Base-by-base conservation (phyloP, 2,888 invertebrate species). In the Oxycera nigricornis region DNA sequence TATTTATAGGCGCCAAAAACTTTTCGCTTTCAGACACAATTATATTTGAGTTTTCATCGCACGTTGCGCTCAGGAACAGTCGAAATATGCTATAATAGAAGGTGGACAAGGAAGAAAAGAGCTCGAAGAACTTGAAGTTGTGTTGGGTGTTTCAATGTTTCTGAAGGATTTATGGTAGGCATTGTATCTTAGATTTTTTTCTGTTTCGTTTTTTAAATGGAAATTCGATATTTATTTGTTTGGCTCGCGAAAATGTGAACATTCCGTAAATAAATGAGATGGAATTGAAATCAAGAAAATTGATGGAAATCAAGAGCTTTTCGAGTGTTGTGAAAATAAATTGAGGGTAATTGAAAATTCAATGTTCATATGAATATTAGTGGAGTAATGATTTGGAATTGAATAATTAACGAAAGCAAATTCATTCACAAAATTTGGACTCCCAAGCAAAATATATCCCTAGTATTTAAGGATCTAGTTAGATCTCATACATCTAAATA, bases 31-130 rank as follows among this genome's bases (percentile, higher is more conserved):
- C 70, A 70, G 31, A 70, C 31, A 70, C 70, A 70, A 70, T 70
- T 70, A 70, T 70, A 70, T 70, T 65, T 41, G 65, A 65, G 65
- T 65, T 65, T 65, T 65, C 65, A 65, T 65, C 65, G 65, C 65
- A 65, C 65, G 39, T 65, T 41, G 65, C 41, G 24, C 41, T 65
- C 65, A 65, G n/a, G 35, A 65, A 41, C 46, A 46, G 11, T 46
- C 46, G 46, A 17, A 14, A n/a, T n/a, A n/a, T n/a, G n/a, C n/a
- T n/a, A n/a, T n/a, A n/a, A n/a, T n/a, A n/a, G n/a, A n/a, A n/a
- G n/a, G n/a, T n/a, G n/a, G n/a, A n/a, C n/a, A n/a, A n/a, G n/a
- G n/a, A n/a, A n/a, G n/a, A n/a, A n/a, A n/a, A 1, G 55, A 2
- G n/a, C 17, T n/a, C 20, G 55, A 20, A 24, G 68, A 28, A 30